Percentiles rank a stretch among this genome's conserved stretches.
phyloP scores from a whole-genome alignment of 2,797 vertebrate genomes.

The Phataginus tricuspis region DNA sequence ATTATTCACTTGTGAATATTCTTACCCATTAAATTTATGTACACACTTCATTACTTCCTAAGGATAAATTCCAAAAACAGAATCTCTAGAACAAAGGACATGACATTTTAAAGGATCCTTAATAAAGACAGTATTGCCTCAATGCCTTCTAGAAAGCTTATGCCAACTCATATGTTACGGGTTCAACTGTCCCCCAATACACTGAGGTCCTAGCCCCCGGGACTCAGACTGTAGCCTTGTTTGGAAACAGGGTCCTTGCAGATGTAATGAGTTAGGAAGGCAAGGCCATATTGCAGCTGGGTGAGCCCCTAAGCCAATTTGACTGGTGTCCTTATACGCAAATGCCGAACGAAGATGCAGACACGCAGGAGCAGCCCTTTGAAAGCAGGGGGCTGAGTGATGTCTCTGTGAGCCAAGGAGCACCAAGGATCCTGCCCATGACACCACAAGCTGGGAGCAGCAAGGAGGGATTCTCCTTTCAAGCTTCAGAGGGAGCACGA shows the following conservation, averaged over 20 bases:
- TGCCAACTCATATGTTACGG: background rate
- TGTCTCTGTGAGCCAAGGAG: background rate
- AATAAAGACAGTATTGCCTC: background rate
- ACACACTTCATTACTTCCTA: background rate
- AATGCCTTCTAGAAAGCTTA: background rate
- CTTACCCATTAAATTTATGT: background rate
- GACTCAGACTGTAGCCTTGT: background rate
- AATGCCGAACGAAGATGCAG: background rate
- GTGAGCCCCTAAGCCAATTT: background rate
- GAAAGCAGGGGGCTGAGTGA: too few species aligned
- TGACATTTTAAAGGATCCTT: background rate
- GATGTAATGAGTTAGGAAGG: background rate
- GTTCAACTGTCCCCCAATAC: background rate
- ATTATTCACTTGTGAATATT: background rate
- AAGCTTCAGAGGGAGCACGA: background rate
- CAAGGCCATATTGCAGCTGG: background rate
- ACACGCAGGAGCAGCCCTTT: too few species aligned
- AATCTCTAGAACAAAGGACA: background rate
- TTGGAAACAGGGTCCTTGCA: background rate
- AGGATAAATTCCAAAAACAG: background rate
- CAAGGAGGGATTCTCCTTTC: background rate
- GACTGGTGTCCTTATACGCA: background rate
- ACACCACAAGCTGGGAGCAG: background rate
- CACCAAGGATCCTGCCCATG: background rate
- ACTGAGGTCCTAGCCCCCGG: background rate